Evolutionary conservation across 2,888 invertebrate genomes (phyloP).

Genomic region (Stratiomys singularior): DNA sequence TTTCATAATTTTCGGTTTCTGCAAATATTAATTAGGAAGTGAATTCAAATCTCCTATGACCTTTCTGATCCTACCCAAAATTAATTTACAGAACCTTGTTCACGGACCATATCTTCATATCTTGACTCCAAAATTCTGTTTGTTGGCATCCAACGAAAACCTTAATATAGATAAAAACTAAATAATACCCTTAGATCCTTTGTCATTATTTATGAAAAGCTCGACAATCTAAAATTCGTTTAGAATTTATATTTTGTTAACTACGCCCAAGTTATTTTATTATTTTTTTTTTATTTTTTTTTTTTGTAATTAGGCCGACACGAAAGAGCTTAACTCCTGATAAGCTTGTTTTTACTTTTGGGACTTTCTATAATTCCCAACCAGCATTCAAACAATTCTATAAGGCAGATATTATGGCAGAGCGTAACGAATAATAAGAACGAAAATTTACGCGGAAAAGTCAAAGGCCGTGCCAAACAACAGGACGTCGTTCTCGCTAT

Average conservation of each 20-base stretch:
- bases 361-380: background rate
- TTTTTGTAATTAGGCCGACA: background rate
- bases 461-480: background rate
- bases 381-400: background rate
- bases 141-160: too few species aligned
- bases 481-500: background rate
- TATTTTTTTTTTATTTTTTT: background rate
- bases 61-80: too few species aligned
- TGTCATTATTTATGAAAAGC: background rate
- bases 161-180: background rate
- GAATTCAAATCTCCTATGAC: too few species aligned
- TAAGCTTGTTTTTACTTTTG: background rate
- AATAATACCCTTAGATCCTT: background rate
- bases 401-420: background rate
- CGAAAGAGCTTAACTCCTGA: background rate
- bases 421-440: slow-evolving; percentile 1
- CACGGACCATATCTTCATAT: too few species aligned
- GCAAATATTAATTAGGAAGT: too few species aligned
- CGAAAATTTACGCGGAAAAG: background rate
- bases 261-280: background rate
- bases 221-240: background rate
- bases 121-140: too few species aligned
- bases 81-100: too few species aligned
- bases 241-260: background rate
- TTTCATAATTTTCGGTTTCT: too few species aligned